A percentile compares a stretch with the other conserved stretches of the same genome.
These are phyloP conservation scores for Silurus meridionalis DNA, from an alignment of 2,113 vertebrate genomes.

Conservation along the genomic window DNA sequence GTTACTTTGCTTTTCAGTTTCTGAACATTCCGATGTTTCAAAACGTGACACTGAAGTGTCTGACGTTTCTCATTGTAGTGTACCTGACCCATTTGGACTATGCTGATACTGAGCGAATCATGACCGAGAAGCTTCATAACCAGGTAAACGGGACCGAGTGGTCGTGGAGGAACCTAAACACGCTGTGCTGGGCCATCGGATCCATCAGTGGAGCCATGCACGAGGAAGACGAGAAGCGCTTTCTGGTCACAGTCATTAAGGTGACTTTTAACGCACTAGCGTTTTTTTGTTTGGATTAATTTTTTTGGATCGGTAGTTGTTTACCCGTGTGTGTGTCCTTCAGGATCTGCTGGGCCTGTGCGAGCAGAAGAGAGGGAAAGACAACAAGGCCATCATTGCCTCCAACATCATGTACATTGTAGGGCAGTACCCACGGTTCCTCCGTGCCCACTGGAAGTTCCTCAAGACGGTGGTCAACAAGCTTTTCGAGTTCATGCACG, in stretches of 20 bases:
- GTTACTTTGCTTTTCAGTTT: too few species aligned
- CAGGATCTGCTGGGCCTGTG: constrained; percentile 93
- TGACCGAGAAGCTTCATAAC: constrained; percentile 97
- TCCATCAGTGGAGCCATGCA: constrained; percentile 98
- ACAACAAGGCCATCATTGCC: constrained; percentile 97
- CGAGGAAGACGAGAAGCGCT: constrained; percentile 94
- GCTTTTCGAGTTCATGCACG: constrained; percentile 96
- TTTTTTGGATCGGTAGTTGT: neutral
- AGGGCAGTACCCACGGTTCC: constrained; percentile 92
- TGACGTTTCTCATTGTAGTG: constrained; percentile 69
- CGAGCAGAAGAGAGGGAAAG: constrained; percentile 95
- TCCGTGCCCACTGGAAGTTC: constrained; percentile 96
- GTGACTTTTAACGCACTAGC: constrained; percentile 59
- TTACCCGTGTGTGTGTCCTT: constrained; percentile 37
- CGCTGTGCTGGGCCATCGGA: constrained; percentile 94
- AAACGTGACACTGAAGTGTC: too few species aligned
- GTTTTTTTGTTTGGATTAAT: too few species aligned
- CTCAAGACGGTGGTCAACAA: constrained; percentile 97
- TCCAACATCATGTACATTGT: constrained; percentile 99
- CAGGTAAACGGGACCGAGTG: constrained; percentile 96
- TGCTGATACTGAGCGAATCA: constrained; percentile 93
- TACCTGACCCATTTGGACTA: constrained; percentile 97
- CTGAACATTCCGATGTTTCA: too few species aligned
- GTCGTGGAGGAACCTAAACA: constrained; percentile 98
- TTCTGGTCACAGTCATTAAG: constrained; percentile 97